Evolutionary conservation across 2,888 invertebrate genomes (phyloP).

Genomic region (Sinotaia quadrata): DNA sequence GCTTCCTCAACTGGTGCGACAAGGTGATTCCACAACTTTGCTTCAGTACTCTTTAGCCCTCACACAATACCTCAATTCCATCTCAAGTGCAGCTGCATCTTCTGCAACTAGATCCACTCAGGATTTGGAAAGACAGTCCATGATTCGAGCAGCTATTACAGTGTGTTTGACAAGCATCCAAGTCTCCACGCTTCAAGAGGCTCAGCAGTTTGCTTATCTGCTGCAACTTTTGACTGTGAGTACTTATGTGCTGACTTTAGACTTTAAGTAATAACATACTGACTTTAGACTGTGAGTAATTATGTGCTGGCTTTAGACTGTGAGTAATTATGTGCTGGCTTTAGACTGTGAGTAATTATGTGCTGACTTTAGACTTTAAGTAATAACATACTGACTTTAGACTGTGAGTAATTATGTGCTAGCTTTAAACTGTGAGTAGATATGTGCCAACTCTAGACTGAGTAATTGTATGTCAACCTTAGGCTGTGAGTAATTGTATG

Average conservation of each 20-base stretch:
- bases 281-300: too few relatives aligned
- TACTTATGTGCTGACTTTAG: slow-evolving; percentile 2
- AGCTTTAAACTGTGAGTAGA: too few relatives aligned
- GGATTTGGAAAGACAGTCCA: slow-evolving; percentile 32
- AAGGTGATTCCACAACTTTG: slow-evolving; percentile 49
- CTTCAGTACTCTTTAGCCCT: slow-evolving; percentile 54
- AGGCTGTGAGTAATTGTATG: neutral
- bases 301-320: too few relatives aligned
- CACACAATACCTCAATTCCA: slow-evolving; percentile 48
- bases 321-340: too few relatives aligned
- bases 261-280: neutral
- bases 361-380: neutral
- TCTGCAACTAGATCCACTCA: slow-evolving; percentile 18
- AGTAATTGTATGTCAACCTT: slow-evolving; percentile 22
- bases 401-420: too few relatives aligned
- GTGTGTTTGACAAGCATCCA: slow-evolving; percentile 44
- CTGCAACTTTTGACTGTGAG: slow-evolving; percentile 53
- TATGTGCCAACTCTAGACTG: slow-evolving; percentile 49
- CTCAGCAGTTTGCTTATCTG: slow-evolving; percentile 51
- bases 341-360: slow-evolving; percentile 48
- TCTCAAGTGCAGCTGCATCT: slow-evolving; percentile 12
- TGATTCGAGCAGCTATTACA: slow-evolving; percentile 50
- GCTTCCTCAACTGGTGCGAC: slow-evolving; percentile 44
- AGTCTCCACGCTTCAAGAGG: slow-evolving; percentile 40
- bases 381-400: too few relatives aligned